Evolutionary conservation across 2,797 vertebrate species (phyloP), one percentile per base, ranked within the genome.

Genomic region (Spinibarbus caldwelli): DNA sequence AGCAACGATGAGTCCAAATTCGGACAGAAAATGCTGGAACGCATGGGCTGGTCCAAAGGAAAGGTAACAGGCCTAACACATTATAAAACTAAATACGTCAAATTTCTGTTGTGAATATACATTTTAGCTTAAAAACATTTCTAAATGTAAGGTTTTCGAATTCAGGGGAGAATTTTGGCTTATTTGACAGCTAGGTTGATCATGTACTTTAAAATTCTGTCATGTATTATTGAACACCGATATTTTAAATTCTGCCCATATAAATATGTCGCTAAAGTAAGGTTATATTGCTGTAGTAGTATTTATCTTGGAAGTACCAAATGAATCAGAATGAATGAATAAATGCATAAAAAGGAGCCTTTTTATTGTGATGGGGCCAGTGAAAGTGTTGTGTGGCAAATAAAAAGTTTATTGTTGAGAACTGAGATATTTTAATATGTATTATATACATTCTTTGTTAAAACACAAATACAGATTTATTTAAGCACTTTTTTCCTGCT

Each of bases 31-130:
- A 97, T 99, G 97, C 91, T 99, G 91, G 97, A 99, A 93, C 97
- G 97, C 91, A 99, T 99, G 98, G 98, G 98, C 52, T 99, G 98
- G 98, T 97, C 97, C 80, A 99, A 99, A 93, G 98, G 98, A 91
- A 99, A 99, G 96, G 98, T 98, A 95, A 43, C 57, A 47, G 9
- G 0, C 14, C 64, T 6, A 71, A 70, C 7, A 36, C 21, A 31
- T 26, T 62, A n/a, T 34, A n/a, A 23, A 1, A 34, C 34, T 3
- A 31, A n/a, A n/a, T n/a, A n/a, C 1, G 19, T 34, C 5, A 11
- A n/a, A n/a, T n/a, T n/a, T n/a, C n/a, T n/a, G n/a, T n/a, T n/a
- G n/a, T n/a, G n/a, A 10, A 23, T 36, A 76, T 36, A 7, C 1
- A 6, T 15, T 49, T 47, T 6, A 49, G 7, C 41, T 7, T 5